These are phyloP conservation scores for Dicentrarchus labrax DNA, from an alignment of 2,113 vertebrate species.

Conservation along the genomic window DNA sequence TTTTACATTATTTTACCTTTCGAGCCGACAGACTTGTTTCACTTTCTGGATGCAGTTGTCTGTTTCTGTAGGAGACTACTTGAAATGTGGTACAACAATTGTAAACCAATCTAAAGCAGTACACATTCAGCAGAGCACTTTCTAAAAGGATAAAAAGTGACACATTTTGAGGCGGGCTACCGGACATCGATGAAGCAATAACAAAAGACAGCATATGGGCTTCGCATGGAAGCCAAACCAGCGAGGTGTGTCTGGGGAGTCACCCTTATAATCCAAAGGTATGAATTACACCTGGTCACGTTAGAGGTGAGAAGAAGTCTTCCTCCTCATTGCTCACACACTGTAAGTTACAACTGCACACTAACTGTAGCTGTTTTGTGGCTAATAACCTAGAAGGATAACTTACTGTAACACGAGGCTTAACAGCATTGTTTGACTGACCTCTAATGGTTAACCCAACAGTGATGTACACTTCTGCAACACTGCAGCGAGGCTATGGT, in stretches of 20 bases:
- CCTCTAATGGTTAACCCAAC: background rate
- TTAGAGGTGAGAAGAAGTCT: background rate
- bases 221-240: background rate
- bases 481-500: background rate
- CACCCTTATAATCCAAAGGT: background rate
- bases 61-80: no score
- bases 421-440: background rate
- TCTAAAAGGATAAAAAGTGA: background rate
- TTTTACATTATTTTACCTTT: background rate
- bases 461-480: background rate
- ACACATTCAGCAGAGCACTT: background rate
- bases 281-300: background rate
- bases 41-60: no score
- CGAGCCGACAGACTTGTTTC: no score
- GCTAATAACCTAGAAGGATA: background rate
- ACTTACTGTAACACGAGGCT: background rate
- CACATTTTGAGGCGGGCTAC: background rate
- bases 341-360: background rate
- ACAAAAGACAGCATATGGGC: background rate
- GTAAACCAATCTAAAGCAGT: background rate
- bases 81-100: no score
- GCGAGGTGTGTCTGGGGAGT: background rate
- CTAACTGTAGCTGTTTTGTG: background rate
- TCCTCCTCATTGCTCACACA: background rate
- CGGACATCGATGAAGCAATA: background rate